phyloP scores from a whole-genome alignment of 2,113 vertebrate genomes.

The Ahaetulla prasina region DNA sequence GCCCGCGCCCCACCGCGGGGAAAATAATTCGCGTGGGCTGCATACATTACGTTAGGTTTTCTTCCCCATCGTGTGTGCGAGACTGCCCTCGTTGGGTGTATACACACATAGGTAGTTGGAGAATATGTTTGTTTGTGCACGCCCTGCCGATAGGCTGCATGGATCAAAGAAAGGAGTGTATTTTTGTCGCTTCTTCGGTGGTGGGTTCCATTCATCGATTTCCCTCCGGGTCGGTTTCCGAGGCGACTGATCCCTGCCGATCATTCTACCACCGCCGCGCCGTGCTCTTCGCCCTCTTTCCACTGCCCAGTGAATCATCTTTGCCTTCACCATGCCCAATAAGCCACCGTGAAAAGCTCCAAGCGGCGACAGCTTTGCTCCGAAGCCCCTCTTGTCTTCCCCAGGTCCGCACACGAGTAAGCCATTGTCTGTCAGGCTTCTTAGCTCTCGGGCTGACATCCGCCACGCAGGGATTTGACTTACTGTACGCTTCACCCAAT shows the following conservation, averaged over 20 bases:
- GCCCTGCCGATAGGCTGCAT: neutral
- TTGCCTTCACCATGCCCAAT: neutral
- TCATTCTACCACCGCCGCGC: neutral
- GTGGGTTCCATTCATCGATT: slow-evolving; percentile 5
- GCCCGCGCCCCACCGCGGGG: neutral
- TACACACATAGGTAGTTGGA: too few relatives aligned
- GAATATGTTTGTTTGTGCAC: neutral
- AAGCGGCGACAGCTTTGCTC: neutral
- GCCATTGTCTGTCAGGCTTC: neutral
- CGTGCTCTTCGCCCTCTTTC: neutral
- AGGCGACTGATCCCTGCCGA: slow-evolving; percentile 11
- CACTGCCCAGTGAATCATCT: neutral
- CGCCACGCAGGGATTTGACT: neutral
- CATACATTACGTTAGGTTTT: neutral
- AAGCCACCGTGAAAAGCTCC: neutral
- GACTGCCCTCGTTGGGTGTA: neutral
- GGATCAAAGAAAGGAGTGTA: neutral
- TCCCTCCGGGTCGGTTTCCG: slow-evolving; percentile 7
- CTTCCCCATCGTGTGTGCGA: neutral
- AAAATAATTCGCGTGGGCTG: neutral
- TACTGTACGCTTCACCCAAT: neutral
- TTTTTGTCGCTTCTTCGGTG: neutral
- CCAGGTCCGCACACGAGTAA: neutral
- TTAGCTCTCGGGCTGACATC: neutral
- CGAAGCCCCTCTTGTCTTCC: neutral